Conservation (phyloP, 2,797 vertebrate genomes). For the Myotis myotis region DNA sequence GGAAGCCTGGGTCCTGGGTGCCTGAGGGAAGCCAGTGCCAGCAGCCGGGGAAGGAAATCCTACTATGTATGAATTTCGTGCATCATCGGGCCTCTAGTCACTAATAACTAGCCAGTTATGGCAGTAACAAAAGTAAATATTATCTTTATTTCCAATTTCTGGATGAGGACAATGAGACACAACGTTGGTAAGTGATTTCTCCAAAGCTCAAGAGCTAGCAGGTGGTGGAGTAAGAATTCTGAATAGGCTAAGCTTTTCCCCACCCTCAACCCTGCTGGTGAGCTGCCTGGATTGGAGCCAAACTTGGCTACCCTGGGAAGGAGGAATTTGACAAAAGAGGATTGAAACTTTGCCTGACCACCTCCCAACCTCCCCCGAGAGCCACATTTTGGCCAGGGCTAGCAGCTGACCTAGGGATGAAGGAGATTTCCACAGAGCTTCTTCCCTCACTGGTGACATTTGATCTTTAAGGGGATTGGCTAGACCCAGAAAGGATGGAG, state of each 20-base stretch:
- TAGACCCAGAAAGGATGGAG: neutral
- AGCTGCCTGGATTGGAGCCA: neutral
- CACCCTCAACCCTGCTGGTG: neutral
- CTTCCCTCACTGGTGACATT: neutral
- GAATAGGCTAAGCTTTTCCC: neutral
- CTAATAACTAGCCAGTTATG: neutral
- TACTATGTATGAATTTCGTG: no score
- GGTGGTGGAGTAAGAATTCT: neutral
- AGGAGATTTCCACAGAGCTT: neutral
- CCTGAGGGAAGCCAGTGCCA: no score
- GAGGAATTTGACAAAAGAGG: neutral
- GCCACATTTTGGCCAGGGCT: neutral
- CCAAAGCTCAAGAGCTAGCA: neutral
- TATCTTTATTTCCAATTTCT: conserved; percentile 6
- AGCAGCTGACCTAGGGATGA: neutral
- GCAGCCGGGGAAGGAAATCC: no score
- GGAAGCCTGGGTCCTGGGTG: no score
- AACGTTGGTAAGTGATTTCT: neutral
- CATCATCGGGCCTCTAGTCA: neutral
- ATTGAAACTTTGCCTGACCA: neutral
- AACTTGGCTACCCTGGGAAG: neutral
- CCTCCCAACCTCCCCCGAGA: neutral
- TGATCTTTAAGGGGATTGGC: neutral
- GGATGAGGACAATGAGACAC: neutral
- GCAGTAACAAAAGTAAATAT: neutral